Percentiles rank a stretch among this genome's conserved stretches.
Conservation (phyloP, 2,797 vertebrate genomes). For the Psittacula derbiana region DNA sequence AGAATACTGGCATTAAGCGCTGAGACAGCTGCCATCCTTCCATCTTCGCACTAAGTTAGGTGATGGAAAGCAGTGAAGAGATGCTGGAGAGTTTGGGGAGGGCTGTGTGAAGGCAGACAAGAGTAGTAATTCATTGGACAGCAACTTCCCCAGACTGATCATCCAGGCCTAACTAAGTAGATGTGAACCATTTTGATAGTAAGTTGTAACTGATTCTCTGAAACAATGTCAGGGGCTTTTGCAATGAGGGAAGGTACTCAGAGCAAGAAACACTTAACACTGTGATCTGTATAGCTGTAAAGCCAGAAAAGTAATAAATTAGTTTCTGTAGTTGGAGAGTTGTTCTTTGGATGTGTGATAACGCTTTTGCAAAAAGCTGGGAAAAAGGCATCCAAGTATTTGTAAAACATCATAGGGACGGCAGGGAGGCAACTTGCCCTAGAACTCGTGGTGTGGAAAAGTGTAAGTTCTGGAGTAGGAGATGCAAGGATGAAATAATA, state of each 20-base stretch:
- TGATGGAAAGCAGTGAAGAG: neutral
- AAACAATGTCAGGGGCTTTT: neutral
- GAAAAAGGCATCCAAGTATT: neutral
- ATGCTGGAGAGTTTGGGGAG: neutral
- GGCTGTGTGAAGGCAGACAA: neutral
- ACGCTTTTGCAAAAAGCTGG: neutral
- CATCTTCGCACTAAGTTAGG: neutral
- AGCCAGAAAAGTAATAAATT: neutral
- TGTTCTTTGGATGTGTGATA: neutral
- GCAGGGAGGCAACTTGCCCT: neutral
- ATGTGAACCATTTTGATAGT: neutral
- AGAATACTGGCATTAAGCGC: neutral
- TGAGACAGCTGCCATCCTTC: slow-evolving; percentile 12
- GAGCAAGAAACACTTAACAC: neutral
- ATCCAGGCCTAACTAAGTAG: neutral
- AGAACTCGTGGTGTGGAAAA: neutral
- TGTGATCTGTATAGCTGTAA: neutral
- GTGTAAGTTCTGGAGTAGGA: neutral
- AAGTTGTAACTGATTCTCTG: neutral
- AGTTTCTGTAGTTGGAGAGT: neutral
- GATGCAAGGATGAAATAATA: neutral
- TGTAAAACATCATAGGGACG: neutral
- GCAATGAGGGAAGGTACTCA: neutral
- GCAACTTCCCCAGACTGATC: neutral
- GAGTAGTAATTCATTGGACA: neutral